Evolutionary conservation across 2,113 vertebrate species (phyloP).

Genomic region (Pseudorhombus dupliciocellatus): DNA sequence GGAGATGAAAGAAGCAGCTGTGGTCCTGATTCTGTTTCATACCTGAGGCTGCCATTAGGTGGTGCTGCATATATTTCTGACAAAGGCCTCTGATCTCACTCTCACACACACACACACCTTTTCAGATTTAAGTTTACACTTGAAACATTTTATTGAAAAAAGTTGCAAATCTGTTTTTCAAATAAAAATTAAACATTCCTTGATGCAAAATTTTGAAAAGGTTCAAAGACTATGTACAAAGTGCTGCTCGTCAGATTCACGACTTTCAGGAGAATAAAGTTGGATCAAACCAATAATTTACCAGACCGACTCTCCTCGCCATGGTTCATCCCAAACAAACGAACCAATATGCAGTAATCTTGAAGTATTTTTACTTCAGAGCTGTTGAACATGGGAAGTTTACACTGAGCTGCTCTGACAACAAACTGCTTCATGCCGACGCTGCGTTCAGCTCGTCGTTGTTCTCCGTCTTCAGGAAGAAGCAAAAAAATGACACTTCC

Average conservation of each 20-base stretch:
- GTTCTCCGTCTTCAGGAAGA: not conserved
- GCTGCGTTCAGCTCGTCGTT: not conserved
- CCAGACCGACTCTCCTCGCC: not conserved
- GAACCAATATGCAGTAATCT: not conserved
- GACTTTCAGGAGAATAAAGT: not conserved
- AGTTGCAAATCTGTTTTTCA: not conserved
- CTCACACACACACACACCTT: not conserved
- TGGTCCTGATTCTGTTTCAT: not conserved
- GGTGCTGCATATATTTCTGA: not conserved
- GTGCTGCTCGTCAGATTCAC: conserved; percentile 54
- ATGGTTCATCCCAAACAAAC: not conserved
- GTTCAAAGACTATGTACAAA: conserved; percentile 72
- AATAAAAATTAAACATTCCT: not conserved
- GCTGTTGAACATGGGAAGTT: not conserved
- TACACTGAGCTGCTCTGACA: not conserved
- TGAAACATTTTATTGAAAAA: conserved; percentile 56
- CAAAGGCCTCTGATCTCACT: not conserved
- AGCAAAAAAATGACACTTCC: too few relatives aligned
- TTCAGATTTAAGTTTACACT: conserved; percentile 4
- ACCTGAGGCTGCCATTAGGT: not conserved
- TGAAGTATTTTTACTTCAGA: not conserved
- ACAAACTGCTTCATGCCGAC: not conserved
- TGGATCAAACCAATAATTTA: conserved; percentile 21
- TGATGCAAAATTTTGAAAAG: conserved; percentile 19
- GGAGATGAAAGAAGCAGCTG: too few relatives aligned